Evolutionary conservation across 92 coral and sea anemone species (phyloP).

Genomic region (Zoanthus sansibaricus): DNA sequence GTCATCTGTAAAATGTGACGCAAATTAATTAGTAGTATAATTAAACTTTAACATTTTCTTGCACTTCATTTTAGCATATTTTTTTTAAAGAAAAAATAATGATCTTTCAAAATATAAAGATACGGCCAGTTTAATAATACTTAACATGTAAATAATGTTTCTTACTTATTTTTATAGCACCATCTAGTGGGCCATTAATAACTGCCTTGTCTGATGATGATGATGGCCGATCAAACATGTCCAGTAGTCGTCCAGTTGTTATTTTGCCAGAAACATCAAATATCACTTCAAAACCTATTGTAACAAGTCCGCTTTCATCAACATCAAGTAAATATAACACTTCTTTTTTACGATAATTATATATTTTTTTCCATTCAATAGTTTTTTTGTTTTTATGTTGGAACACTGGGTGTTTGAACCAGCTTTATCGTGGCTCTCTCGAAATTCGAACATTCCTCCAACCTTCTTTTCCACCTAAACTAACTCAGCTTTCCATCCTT

Average conservation of each 20-base stretch:
- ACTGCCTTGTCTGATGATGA: conserved; percentile 93
- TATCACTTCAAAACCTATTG: conserved; percentile 74
- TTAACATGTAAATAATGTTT: not conserved
- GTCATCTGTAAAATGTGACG: too few species aligned
- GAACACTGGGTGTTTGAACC: not conserved
- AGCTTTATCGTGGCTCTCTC: too few species aligned
- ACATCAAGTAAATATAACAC: conserved; percentile 58
- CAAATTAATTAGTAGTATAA: too few species aligned
- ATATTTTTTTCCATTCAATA: not conserved
- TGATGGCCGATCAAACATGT: conserved; percentile 48
- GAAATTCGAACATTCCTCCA: too few species aligned
- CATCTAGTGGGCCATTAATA: conserved; percentile 89
- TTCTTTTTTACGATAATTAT: not conserved
- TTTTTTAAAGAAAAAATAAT: too few species aligned
- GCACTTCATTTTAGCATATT: too few species aligned
- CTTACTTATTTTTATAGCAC: conserved; percentile 29
- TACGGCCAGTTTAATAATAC: too few species aligned
- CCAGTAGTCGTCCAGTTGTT: conserved; percentile 84
- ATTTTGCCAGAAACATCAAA: conserved; percentile 74
- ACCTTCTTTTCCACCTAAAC: too few species aligned
- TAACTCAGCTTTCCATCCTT: too few species aligned
- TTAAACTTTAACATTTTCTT: too few species aligned
- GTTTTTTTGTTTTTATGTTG: not conserved
- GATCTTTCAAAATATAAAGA: too few species aligned
- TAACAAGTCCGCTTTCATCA: conserved; percentile 83